phyloP scores from a whole-genome alignment of 2,113 vertebrate genomes.

The Balaeniceps rex region DNA sequence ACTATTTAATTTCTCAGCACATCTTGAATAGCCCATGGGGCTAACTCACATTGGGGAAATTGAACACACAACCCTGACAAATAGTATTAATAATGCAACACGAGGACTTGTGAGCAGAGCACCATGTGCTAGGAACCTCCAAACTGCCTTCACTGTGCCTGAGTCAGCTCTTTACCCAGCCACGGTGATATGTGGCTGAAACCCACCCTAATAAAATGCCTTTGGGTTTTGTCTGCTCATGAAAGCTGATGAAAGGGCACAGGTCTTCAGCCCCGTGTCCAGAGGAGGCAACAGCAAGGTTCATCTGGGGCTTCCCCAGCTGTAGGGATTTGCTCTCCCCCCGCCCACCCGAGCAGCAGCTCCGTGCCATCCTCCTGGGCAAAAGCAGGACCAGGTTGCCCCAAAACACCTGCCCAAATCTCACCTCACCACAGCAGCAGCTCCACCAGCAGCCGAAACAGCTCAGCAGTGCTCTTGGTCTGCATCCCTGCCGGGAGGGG shows the following conservation, averaged over 20 bases:
- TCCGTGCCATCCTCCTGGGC: background rate
- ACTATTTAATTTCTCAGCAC: background rate
- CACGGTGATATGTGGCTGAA: background rate
- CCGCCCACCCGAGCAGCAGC: too few species aligned
- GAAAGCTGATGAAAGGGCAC: background rate
- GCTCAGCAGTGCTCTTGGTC: background rate
- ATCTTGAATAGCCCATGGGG: constrained; percentile 2
- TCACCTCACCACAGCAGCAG: background rate
- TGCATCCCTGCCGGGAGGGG: background rate
- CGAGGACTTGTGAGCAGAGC: background rate
- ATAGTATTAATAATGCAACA: background rate
- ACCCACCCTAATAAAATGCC: background rate
- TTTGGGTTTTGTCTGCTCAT: background rate
- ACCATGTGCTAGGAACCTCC: background rate
- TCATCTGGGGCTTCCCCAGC: background rate
- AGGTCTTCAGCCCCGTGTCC: background rate
- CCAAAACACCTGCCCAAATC: background rate
- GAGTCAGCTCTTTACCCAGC: background rate
- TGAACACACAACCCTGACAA: background rate
- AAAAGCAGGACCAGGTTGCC: background rate
- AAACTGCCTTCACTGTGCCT: fast-evolving
- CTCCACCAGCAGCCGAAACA: background rate
- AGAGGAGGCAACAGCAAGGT: background rate
- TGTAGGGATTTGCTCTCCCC: background rate
- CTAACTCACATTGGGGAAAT: background rate